phyloP scores from a whole-genome alignment of 2,888 invertebrate species.

The Athetis lepigone region DNA sequence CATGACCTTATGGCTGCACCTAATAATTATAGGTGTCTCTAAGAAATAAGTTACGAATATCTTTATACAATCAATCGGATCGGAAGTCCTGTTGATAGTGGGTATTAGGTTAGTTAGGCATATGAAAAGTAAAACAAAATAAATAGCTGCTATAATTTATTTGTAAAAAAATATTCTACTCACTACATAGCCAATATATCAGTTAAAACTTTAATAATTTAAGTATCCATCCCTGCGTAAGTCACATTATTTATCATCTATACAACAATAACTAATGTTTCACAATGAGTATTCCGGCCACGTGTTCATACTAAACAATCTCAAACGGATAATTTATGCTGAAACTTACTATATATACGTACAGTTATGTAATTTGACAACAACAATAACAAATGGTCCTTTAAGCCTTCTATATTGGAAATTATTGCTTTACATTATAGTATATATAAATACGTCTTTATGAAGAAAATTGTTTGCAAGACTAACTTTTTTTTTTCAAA shows the following conservation, averaged over 20 bases:
- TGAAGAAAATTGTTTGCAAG: constrained; percentile 64
- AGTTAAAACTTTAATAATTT: constrained; percentile 91
- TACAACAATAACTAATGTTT: constrained; percentile 89
- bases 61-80: too few species aligned
- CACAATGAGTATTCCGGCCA: constrained; percentile 89
- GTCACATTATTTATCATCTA: constrained; percentile 91
- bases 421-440: constrained; percentile 75
- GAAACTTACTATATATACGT: constrained; percentile 83
- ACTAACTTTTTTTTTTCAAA: constrained; percentile 66
- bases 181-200: constrained; percentile 92
- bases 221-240: constrained; percentile 91
- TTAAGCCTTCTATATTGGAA: constrained; percentile 83
- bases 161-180: constrained; percentile 94
- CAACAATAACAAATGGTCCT: constrained; percentile 86
- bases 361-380: constrained; percentile 79
- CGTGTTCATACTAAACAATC: constrained; percentile 77
- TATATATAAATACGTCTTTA: constrained; percentile 69
- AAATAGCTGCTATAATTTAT: constrained; percentile 91
- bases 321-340: constrained; percentile 89
- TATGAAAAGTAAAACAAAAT: constrained; percentile 62
- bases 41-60: too few species aligned
- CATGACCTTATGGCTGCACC: background rate
- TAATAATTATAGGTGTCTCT: background rate
- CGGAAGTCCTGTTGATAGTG: too few species aligned
- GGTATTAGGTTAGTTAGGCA: too few species aligned